Conservation (phyloP, 2,113 vertebrate genomes). For the Larimichthys polyactis region DNA sequence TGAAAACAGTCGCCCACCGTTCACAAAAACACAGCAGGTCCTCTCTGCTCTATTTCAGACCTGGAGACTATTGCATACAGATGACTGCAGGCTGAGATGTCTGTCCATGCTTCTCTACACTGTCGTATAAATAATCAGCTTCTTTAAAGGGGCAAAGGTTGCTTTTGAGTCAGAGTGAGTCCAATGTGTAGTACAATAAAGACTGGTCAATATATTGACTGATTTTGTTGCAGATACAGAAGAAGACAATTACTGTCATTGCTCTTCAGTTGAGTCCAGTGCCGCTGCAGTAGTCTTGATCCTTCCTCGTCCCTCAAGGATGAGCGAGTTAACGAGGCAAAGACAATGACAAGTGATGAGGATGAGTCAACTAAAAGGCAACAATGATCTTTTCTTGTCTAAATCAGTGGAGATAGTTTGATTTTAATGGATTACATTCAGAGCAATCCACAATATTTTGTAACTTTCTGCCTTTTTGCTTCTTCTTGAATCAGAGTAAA, state of each 20-base stretch:
- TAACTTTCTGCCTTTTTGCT: neutral
- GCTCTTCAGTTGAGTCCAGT: neutral
- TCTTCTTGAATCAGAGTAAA: neutral
- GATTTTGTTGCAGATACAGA: no score
- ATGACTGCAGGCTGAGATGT: constrained; percentile 8
- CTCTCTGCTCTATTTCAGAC: constrained; percentile 5
- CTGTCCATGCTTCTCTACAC: neutral
- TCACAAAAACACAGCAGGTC: constrained; percentile 23
- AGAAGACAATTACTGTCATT: neutral
- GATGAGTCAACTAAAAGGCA: constrained; percentile 23
- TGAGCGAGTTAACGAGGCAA: constrained; percentile 35
- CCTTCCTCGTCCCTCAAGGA: no score
- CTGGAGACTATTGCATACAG: constrained; percentile 11
- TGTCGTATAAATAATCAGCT: constrained; percentile 9
- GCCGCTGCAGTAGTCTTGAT: constrained; percentile 15
- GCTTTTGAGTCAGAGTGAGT: constrained; percentile 3
- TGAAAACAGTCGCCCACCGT: constrained; percentile 22
- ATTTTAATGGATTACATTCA: constrained; percentile 16
- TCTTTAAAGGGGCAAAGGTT: neutral
- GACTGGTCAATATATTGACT: neutral
- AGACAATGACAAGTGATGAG: constrained; percentile 16
- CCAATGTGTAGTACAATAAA: neutral
- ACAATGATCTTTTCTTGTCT: neutral
- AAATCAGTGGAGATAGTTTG: neutral
- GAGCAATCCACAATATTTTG: constrained; percentile 2